Percentiles rank a stretch among this genome's conserved stretches.
Conservation (phyloP, 1,140 invertebrate species). For the Anagrus nilaparvatae region DNA sequence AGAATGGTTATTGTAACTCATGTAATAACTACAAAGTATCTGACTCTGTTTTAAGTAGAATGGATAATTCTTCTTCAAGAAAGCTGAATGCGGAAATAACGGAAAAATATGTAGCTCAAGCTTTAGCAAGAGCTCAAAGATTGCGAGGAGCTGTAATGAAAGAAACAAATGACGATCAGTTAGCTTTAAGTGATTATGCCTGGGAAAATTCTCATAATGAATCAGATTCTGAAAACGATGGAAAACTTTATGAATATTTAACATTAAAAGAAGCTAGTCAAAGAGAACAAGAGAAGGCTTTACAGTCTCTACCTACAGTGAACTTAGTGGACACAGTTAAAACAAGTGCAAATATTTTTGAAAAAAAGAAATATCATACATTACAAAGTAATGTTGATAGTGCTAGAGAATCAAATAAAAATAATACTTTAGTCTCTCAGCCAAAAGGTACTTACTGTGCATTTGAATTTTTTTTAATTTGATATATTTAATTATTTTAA, state of each 20-base stretch:
- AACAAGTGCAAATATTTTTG: no score
- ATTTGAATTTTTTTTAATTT: constrained; percentile 3
- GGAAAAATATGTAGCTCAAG: constrained; percentile 28
- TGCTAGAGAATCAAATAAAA: no score
- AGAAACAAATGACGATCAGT: constrained; percentile 25
- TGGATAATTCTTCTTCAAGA: not conserved
- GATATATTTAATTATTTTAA: not conserved
- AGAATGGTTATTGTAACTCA: constrained; percentile 5
- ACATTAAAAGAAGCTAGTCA: constrained; percentile 26
- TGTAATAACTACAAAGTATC: constrained; percentile 4
- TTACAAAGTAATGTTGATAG: no score
- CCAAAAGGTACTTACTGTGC: constrained; percentile 11
- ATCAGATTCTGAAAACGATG: constrained; percentile 16
- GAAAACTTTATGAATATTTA: constrained; percentile 24
- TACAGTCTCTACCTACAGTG: constrained; percentile 30
- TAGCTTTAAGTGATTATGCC: constrained; percentile 18
- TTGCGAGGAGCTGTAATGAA: constrained; percentile 28
- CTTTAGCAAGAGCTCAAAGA: constrained; percentile 29
- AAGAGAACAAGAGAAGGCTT: constrained; percentile 25
- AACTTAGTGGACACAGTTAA: no score
- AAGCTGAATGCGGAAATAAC: constrained; percentile 23
- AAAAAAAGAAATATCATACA: no score
- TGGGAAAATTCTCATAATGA: constrained; percentile 13
- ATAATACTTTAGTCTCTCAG: not conserved
- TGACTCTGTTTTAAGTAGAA: constrained; percentile 11